These are phyloP conservation scores for Pachypanchax playfairii DNA, from an alignment of 2,113 vertebrate species.

Conservation along the genomic window DNA sequence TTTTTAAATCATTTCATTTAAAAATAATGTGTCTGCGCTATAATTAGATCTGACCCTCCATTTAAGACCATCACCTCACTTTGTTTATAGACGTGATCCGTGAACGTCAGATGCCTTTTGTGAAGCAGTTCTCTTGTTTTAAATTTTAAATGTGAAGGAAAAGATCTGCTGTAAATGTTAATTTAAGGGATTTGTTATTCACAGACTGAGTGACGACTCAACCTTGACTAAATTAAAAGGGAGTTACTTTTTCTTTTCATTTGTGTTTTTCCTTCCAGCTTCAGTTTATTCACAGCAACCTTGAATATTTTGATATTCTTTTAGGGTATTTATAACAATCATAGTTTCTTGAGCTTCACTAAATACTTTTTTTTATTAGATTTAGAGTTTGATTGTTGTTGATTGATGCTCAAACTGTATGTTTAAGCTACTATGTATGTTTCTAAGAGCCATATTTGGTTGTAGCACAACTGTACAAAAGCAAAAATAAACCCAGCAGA, in stretches of 20 bases:
- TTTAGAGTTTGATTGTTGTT: too few relatives aligned
- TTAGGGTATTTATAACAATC: background rate
- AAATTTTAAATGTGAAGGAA: slow-evolving; percentile 34
- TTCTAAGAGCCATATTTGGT: too few relatives aligned
- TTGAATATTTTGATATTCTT: background rate
- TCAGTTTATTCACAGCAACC: background rate
- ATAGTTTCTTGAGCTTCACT: background rate
- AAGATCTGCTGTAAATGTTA: slow-evolving; percentile 16
- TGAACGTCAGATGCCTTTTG: slow-evolving; percentile 16
- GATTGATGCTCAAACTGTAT: too few relatives aligned
- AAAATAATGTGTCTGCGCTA: too few relatives aligned
- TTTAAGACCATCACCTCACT: slow-evolving; percentile 17
- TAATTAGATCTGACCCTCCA: too few relatives aligned
- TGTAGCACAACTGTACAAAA: too few relatives aligned
- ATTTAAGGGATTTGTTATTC: slow-evolving; percentile 46
- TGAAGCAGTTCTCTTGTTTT: slow-evolving; percentile 26
- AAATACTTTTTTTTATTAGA: too few relatives aligned
- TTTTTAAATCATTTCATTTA: too few relatives aligned
- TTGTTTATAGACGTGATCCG: slow-evolving; percentile 16
- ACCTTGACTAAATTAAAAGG: slow-evolving; percentile 60
- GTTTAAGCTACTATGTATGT: too few relatives aligned
- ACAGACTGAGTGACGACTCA: slow-evolving; percentile 14
- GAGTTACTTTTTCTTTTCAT: slow-evolving; percentile 32
- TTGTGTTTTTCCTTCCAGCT: slow-evolving; percentile 23
- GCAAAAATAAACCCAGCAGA: too few relatives aligned